These are phyloP conservation scores for Rosalia funebris DNA, from an alignment of 2,888 invertebrate species.

Conservation along the genomic window DNA sequence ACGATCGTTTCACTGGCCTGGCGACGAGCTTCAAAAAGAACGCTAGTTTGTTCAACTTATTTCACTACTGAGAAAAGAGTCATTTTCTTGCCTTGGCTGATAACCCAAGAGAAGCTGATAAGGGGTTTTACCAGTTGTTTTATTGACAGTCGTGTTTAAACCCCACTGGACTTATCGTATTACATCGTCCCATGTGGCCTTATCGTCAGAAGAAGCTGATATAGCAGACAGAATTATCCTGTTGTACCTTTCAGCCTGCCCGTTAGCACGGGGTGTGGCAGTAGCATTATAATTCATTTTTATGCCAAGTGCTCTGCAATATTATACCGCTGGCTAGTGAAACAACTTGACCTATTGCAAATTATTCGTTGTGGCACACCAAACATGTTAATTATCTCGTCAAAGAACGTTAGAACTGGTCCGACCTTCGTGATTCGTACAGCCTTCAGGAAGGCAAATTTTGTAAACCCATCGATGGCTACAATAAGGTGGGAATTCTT, in stretches of 20 bases:
- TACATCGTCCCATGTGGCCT: background rate
- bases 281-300: background rate
- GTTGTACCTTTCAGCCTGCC: background rate
- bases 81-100: background rate
- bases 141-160: background rate
- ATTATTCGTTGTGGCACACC: background rate
- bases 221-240: background rate
- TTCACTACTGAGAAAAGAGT: background rate
- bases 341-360: background rate
- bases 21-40: background rate
- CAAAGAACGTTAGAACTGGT: background rate
- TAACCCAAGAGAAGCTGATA: background rate
- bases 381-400: background rate
- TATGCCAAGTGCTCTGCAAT: background rate
- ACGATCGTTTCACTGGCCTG: background rate
- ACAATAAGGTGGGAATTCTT: background rate
- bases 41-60: background rate
- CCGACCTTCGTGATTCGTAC: background rate
- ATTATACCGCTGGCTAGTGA: background rate
- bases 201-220: background rate
- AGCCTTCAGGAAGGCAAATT: background rate
- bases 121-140: background rate
- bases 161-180: background rate
- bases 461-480: background rate
- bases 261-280: background rate